Base-by-base conservation (phyloP, 2,113 vertebrate species). In the Archilochus colubris region DNA sequence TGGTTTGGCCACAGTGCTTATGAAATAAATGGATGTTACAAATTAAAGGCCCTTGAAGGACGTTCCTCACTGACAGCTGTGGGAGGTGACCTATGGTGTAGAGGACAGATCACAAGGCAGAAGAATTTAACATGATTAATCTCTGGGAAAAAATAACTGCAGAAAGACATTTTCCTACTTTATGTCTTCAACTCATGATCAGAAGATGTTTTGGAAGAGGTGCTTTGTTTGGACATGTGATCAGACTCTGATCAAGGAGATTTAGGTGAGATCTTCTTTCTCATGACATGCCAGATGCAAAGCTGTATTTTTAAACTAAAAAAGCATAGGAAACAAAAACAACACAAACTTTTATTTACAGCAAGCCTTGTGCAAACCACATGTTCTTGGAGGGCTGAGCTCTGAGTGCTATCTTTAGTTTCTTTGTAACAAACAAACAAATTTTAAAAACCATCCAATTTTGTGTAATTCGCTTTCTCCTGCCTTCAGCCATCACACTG, bases 41-140 rank as follows among this genome's bases (percentile, higher is more conserved):
- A 95, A 93, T 93, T 73, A 78, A 91, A 89, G 59, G 81, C 17
- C 50, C 74, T 94, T 86, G 43, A 80, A 93, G 53, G 43, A 86
- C 76, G 63, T 55, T 91, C 59, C 75, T 51, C n/a, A 5, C 62
- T 68, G 53, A 87, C 87, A 84, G 89, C 89, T 91, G 81, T 58
- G 81, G 91, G 82, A 95, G 57, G 70, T 55, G 81, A 91, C 84
- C 93, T 66, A 3, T 66, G 67, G 50, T 51, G 40, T 14, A 85
- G 67, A 38, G 70, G 75, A 88, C 40, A 84, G 74, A 89, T 95
- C 95, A 97, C 78, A 94, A 82, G 89, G 72, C 81, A 94, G 31
- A 87, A 90, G 76, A 94, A 94, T 82, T 82, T 79, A 87, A 91
- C 50, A 61, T 59, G 66, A 73, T 89, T 89, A 84, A 94, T 33